Conservation (phyloP, 2,113 vertebrate species). For the Halichoeres trimaculatus region DNA sequence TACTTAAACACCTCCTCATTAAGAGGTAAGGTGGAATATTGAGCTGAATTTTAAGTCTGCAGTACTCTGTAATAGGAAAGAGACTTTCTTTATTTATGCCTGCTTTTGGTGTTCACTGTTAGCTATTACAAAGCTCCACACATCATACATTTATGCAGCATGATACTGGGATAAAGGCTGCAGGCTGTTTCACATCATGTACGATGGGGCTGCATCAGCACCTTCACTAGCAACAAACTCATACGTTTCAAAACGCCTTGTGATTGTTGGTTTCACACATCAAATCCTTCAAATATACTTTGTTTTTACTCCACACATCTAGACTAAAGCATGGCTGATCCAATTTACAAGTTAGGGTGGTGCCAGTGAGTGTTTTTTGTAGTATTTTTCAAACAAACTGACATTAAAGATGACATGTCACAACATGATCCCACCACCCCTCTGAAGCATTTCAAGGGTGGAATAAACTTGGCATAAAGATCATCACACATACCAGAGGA, state of each 20-base stretch:
- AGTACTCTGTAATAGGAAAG: conserved; percentile 40
- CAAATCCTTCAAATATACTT: background rate
- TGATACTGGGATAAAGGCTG: background rate
- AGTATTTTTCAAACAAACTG: background rate
- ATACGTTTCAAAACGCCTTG: conserved; percentile 6
- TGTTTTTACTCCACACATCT: background rate
- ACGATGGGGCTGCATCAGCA: background rate
- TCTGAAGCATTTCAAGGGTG: background rate
- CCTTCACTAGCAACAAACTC: background rate
- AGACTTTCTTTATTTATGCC: conserved; percentile 53
- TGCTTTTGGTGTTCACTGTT: conserved; percentile 25
- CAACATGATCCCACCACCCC: background rate
- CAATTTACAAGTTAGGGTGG: background rate
- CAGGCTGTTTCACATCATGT: background rate
- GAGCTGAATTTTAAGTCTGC: conserved; percentile 24
- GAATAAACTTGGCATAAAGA: conserved; percentile 1
- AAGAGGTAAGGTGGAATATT: conserved; percentile 25
- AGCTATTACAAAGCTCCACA: conserved; percentile 15
- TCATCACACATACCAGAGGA: background rate
- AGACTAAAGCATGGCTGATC: background rate
- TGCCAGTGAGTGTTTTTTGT: background rate
- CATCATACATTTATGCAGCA: background rate
- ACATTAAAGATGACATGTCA: conserved; percentile 3
- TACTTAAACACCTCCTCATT: conserved; percentile 52
- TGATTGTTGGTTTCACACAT: background rate